These are phyloP conservation scores for Cosmorhoe ocellata DNA, from an alignment of 2,888 invertebrate species.

Conservation along the genomic window DNA sequence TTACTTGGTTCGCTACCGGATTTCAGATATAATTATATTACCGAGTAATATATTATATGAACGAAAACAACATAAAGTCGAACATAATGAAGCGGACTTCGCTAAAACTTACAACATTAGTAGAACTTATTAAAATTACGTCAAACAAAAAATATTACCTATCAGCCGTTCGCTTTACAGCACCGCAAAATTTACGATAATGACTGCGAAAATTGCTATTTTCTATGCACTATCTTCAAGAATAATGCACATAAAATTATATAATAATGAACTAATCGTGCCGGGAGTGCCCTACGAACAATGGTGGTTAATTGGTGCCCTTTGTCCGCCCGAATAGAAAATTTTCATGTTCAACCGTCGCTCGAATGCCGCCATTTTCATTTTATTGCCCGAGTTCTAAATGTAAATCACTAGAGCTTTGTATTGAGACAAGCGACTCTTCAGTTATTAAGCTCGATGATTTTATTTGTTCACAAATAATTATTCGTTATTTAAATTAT, in stretches of 20 bases:
- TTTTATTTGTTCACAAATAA: conserved; percentile 14
- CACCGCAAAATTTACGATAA: conserved; percentile 22
- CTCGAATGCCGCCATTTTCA: conserved; percentile 62
- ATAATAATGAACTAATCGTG: conserved; percentile 77
- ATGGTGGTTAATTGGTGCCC: conserved; percentile 75
- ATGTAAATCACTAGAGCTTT: conserved; percentile 71
- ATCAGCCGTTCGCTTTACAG: conserved; percentile 11
- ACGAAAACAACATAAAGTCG: conserved; percentile 13
- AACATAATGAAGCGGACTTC: conserved; percentile 2
- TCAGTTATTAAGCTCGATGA: conserved; percentile 37
- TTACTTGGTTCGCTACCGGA: conserved; percentile 6
- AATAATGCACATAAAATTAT: conserved; percentile 68
- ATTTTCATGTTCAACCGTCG: conserved; percentile 70
- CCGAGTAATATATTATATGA: conserved; percentile 18
- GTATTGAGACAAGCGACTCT: conserved; percentile 55
- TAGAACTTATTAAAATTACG: conserved; percentile 23
- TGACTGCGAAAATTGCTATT: conserved; percentile 16
- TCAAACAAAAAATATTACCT: conserved; percentile 26
- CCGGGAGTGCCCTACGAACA: conserved; percentile 62
- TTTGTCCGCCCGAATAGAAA: conserved; percentile 78
- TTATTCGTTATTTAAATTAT: neutral
- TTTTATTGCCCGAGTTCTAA: conserved; percentile 70
- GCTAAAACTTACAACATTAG: conserved; percentile 16
- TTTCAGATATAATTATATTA: conserved; percentile 13
- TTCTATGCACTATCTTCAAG: conserved; percentile 32